These are phyloP conservation scores for Melanostoma mellinum DNA, from an alignment of 2,888 invertebrate genomes.

Conservation along the genomic window DNA sequence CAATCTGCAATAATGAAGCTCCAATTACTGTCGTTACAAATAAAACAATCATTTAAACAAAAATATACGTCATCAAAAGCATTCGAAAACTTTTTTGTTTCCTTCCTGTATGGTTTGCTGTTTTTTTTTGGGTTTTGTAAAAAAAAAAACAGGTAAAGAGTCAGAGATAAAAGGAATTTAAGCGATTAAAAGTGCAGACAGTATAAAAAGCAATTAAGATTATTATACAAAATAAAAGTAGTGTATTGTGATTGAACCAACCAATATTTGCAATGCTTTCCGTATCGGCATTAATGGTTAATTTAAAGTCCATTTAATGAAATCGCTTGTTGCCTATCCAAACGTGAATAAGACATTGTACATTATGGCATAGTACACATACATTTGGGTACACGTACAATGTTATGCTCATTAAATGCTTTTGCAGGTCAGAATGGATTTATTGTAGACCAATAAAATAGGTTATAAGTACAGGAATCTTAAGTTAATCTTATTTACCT, in stretches of 20 bases:
- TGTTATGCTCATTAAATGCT: too few relatives aligned
- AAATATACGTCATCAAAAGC: constrained; percentile 24
- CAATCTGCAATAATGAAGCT: constrained; percentile 30
- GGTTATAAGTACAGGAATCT: too few relatives aligned
- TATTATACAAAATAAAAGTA: constrained; percentile 30
- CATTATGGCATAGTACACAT: background rate
- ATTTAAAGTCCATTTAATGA: constrained; percentile 40
- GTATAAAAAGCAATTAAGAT: constrained; percentile 45
- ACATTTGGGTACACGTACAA: too few relatives aligned
- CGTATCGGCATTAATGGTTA: constrained; percentile 26
- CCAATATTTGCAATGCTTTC: background rate
- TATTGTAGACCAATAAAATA: too few relatives aligned
- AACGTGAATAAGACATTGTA: background rate
- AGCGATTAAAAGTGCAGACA: constrained; percentile 14
- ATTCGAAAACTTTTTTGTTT: background rate
- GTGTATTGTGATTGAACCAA: background rate
- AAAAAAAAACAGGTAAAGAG: background rate
- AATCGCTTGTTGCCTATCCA: background rate
- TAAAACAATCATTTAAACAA: background rate
- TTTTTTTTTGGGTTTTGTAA: background rate
- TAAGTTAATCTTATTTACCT: too few relatives aligned
- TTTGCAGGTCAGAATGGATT: too few relatives aligned
- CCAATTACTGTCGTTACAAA: constrained; percentile 2
- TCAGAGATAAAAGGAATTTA: constrained; percentile 3
- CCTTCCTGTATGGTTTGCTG: background rate